Conservation (phyloP, 2,797 vertebrate genomes). For the Gambelia wislizenii region DNA sequence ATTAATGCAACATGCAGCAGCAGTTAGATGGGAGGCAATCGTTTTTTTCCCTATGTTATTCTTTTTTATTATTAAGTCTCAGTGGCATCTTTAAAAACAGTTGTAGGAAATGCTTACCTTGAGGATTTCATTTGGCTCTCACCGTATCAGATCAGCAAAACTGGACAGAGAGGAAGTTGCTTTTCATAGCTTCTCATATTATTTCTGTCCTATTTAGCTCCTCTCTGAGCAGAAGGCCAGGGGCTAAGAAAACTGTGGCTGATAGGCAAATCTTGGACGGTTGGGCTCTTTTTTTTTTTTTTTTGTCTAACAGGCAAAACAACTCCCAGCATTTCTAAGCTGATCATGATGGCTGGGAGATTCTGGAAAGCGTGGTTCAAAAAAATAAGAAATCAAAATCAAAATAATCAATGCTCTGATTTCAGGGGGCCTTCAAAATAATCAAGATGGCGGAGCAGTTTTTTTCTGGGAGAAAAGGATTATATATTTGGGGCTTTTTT, state of each 20-base stretch:
- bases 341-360: no score
- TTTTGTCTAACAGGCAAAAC: no score
- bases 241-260: background rate
- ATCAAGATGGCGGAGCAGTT: no score
- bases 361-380: no score
- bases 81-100: constrained; percentile 65
- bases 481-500: no score
- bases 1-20: constrained; percentile 64
- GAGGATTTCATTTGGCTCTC: constrained; percentile 60
- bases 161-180: constrained; percentile 49
- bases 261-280: background rate
- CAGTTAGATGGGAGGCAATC: constrained; percentile 61
- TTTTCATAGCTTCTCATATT: background rate
- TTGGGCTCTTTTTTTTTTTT: no score
- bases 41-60: constrained; percentile 64
- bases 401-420: no score
- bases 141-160: constrained; percentile 65
- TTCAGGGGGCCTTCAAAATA: background rate
- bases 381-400: no score
- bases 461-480: background rate
- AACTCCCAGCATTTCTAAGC: no score
- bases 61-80: constrained; percentile 62
- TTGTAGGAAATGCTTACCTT: constrained; percentile 72
- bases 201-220: background rate
- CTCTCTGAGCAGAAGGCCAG: background rate